A percentile compares a stretch with the other conserved stretches of the same genome.
These are phyloP conservation scores for Andrena dorsata DNA, from an alignment of 2,888 invertebrate genomes.

Conservation along the genomic window DNA sequence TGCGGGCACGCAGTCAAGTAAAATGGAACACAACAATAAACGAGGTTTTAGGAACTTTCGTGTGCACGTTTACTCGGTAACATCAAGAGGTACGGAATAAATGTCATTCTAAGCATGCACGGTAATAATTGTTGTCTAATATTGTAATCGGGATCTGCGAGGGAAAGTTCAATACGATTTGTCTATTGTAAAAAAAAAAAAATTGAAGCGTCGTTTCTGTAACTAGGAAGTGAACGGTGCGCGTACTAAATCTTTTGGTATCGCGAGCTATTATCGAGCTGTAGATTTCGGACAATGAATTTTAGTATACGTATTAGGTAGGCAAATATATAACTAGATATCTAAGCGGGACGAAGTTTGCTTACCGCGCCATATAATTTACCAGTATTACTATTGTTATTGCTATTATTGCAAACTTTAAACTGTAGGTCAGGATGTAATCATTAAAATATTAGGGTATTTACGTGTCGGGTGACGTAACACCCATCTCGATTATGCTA, in stretches of 20 bases:
- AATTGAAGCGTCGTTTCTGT: constrained; percentile 27
- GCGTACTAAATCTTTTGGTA: constrained; percentile 53
- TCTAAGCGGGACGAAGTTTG: constrained; percentile 76
- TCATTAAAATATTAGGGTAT: constrained; percentile 59
- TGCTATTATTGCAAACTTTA: constrained; percentile 71
- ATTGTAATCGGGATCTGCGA: constrained; percentile 59
- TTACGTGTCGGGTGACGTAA: constrained; percentile 52
- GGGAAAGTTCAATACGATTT: constrained; percentile 42
- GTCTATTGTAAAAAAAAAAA: constrained; percentile 49
- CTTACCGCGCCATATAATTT: constrained; percentile 83
- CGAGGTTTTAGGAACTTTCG: constrained; percentile 49
- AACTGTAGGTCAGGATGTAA: constrained; percentile 67
- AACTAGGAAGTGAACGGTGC: constrained; percentile 34
- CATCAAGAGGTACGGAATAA: constrained; percentile 35
- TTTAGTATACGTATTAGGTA: constrained; percentile 75
- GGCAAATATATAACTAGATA: constrained; percentile 61
- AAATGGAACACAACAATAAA: constrained; percentile 43
- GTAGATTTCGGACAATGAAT: constrained; percentile 66
- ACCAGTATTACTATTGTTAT: constrained; percentile 84
- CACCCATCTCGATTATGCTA: constrained; percentile 47
- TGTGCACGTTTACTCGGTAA: constrained; percentile 58
- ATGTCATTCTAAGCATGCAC: constrained; percentile 46
- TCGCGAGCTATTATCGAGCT: constrained; percentile 54
- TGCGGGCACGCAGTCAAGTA: constrained; percentile 43
- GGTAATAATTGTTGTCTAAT: constrained; percentile 50